phyloP scores from a whole-genome alignment of 2,113 vertebrate genomes.

The Cynopterus brachyotis region DNA sequence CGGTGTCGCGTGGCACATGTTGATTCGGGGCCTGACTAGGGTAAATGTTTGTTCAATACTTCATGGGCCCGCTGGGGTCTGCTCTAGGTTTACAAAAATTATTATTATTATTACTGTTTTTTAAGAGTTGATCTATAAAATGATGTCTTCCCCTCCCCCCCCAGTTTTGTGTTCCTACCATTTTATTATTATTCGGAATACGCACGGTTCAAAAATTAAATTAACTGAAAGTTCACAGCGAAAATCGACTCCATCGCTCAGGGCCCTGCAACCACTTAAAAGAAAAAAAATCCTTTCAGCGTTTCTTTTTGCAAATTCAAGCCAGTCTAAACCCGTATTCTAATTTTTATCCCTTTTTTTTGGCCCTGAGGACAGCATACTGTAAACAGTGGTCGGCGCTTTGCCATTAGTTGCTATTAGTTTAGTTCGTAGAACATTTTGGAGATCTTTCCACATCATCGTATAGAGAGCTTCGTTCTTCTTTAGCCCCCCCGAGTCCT shows the following conservation, averaged over 20 bases:
- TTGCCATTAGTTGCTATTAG: background rate
- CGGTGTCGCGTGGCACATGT: background rate
- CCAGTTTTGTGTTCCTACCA: background rate
- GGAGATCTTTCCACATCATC: background rate
- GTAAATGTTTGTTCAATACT: background rate
- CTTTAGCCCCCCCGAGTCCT: background rate
- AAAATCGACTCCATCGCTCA: background rate
- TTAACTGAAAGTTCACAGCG: background rate
- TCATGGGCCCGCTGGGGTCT: background rate
- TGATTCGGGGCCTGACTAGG: fast-evolving
- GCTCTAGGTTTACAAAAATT: background rate
- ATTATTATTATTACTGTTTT: background rate
- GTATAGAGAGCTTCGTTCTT: background rate
- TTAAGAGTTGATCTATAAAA: background rate
- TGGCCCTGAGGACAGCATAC: background rate
- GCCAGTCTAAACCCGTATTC: background rate
- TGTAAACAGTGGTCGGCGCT: background rate
- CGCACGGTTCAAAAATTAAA: background rate
- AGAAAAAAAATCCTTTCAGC: background rate
- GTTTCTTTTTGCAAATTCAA: background rate
- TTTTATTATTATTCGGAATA: background rate
- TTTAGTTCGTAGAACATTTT: background rate
- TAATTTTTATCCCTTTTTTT: background rate
- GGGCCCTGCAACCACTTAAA: background rate
- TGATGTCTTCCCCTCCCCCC: background rate